Percentiles rank a stretch among this genome's conserved stretches.
phyloP scores from a whole-genome alignment of 2,888 invertebrate genomes.

The Agrochola lota region DNA sequence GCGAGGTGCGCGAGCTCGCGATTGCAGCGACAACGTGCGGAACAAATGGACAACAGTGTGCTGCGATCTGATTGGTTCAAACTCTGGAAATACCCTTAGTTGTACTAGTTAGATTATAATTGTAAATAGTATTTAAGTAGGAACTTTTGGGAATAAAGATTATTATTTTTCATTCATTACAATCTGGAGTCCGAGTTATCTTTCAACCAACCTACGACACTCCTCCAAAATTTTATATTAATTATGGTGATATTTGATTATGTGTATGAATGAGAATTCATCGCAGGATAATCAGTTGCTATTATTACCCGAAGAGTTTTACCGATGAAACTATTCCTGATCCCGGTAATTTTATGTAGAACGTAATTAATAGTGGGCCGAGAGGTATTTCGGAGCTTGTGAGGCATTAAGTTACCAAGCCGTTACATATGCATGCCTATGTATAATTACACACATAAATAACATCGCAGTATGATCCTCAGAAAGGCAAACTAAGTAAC shows the following conservation, averaged over 20 bases:
- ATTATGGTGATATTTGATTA: neutral
- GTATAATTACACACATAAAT: conserved; percentile 59
- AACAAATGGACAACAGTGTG: too few relatives aligned
- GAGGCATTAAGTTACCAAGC: conserved; percentile 55
- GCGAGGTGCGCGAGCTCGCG: too few relatives aligned
- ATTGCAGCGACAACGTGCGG: too few relatives aligned
- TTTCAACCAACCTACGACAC: too few relatives aligned
- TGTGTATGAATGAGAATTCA: neutral
- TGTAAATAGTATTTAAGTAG: too few relatives aligned
- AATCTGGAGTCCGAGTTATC: too few relatives aligned
- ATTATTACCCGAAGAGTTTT: neutral
- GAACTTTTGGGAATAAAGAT: too few relatives aligned
- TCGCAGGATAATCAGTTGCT: neutral
- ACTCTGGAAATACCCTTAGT: too few relatives aligned
- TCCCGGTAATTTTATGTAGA: conserved; percentile 1
- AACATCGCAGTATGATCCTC: conserved; percentile 50
- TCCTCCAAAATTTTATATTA: neutral
- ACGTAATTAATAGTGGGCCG: conserved; percentile 21
- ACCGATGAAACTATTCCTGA: neutral
- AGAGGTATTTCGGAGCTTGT: conserved; percentile 38
- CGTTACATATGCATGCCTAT: conserved; percentile 48
- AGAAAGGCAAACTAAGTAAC: conserved; percentile 45
- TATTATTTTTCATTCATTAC: too few relatives aligned
- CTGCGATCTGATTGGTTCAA: too few relatives aligned
- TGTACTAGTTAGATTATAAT: too few relatives aligned